Evolutionary conservation across 2,888 invertebrate species (phyloP), one percentile per base, ranked within the genome.

Genomic region (Allygus modestus): DNA sequence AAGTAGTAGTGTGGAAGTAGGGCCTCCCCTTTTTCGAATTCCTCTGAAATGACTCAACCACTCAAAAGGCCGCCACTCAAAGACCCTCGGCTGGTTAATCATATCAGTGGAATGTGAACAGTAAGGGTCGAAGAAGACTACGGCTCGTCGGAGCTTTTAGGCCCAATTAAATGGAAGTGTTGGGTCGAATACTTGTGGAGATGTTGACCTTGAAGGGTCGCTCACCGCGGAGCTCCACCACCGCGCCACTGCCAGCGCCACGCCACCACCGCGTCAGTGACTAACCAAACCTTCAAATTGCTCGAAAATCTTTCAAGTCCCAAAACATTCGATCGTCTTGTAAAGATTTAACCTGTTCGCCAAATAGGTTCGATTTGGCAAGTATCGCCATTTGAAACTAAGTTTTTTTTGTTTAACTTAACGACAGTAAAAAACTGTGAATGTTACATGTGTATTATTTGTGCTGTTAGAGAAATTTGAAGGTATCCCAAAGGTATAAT

Each of bases 131-230:
- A n/a, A 9, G 31, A 15, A 7, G n/a, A 20, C 23, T 37, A 1
- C 2, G 37, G 73, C 41, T 41, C 17, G 33, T 1, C 73, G 41
- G 41, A 7, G 73, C 73, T 73, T 73, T 73, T 73, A 73, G 73
- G 33, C 73, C 41, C 69, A 41, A 73, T 73, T 73, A 41, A 73
- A 73, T 73, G 73, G 73, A 73, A 41, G 73, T 41, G 73, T 73
- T 73, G 41, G 73, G 73, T 73, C 73, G 41, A 73, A 73, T 73
- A 73, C 41, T 73, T 73, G 73, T 73, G 73, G 73, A 73, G 73
- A 73, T n/a, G 73, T 73, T 41, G 43, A 17, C 73, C 73, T 73
- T 73, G 73, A 73, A 28, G 73, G 33, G 23, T 28, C 73, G 73
- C 23, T 73, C 37, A n/a, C 41, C 37, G 73, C 41, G 4, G n/a